phyloP scores from a whole-genome alignment of 2,797 vertebrate genomes.

The Etheostoma nigrum region DNA sequence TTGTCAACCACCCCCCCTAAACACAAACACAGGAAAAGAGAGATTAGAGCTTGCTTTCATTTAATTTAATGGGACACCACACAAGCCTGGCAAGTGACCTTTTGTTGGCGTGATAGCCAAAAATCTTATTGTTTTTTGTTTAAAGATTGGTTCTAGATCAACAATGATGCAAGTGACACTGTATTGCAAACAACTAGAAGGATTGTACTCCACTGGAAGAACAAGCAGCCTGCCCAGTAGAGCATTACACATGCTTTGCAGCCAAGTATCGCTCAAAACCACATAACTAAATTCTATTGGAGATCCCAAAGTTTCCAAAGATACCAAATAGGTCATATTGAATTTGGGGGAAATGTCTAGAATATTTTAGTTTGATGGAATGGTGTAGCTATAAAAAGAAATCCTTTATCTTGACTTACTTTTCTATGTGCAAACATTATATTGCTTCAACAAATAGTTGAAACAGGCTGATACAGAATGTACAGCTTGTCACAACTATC shows the following conservation, averaged over 20 bases:
- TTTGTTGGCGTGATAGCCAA: not conserved
- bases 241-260: not conserved
- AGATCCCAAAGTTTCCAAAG: slow-evolving; percentile 8
- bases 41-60: slow-evolving; percentile 16
- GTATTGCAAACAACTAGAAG: not conserved
- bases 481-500: too few species aligned
- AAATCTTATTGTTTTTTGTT: not conserved
- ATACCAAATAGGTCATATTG: not conserved
- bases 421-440: slow-evolving; percentile 11
- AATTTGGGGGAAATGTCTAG: not conserved
- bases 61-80: not conserved
- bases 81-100: not conserved
- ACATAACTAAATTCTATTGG: not conserved
- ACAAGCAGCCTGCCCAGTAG: not conserved
- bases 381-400: not conserved
- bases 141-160: not conserved
- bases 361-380: not conserved
- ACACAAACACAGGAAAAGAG: slow-evolving; percentile 45
- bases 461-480: too few species aligned
- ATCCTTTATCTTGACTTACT: not conserved
- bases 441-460: not conserved
- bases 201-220: slow-evolving; percentile 5
- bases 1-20: slow-evolving; percentile 98
- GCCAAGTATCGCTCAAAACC: not conserved
- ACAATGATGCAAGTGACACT: slow-evolving; percentile 7